phyloP scores from a whole-genome alignment of 2,888 invertebrate species.

The Ophion ventricosus region DNA sequence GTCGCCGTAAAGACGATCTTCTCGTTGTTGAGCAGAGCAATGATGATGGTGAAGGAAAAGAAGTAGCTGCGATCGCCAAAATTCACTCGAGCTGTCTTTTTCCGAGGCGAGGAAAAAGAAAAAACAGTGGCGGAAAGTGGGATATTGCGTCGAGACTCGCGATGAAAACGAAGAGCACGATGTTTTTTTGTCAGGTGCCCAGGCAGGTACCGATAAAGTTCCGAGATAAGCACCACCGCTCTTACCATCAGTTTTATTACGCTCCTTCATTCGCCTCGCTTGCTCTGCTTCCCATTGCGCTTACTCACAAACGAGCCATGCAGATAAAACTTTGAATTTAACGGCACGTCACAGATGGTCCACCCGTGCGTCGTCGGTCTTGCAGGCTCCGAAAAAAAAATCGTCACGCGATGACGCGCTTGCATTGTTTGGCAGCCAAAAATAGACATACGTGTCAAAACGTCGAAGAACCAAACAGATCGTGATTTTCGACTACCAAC shows the following conservation, averaged over 20 bases:
- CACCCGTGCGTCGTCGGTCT: conserved; percentile 40
- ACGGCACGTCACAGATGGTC: conserved; percentile 49
- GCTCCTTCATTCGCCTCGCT: conserved; percentile 49
- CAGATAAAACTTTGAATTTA: conserved; percentile 65
- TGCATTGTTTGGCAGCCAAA: conserved; percentile 42
- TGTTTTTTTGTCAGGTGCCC: conserved; percentile 78
- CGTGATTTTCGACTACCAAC: not conserved
- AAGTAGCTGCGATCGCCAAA: conserved; percentile 3
- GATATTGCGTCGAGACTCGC: conserved; percentile 56
- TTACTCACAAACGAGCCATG: conserved; percentile 62
- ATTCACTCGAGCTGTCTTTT: conserved; percentile 22
- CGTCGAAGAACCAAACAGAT: not conserved
- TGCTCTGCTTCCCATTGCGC: conserved; percentile 54
- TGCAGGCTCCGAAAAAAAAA: conserved; percentile 49
- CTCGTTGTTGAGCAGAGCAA: conserved; percentile 42
- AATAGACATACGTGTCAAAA: conserved; percentile 13
- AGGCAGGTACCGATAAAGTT: conserved; percentile 79
- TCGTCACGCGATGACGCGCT: conserved; percentile 37
- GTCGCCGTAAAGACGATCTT: conserved; percentile 5
- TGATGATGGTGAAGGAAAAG: conserved; percentile 50
- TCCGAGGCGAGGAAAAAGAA: conserved; percentile 14
- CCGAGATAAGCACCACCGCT: conserved; percentile 77
- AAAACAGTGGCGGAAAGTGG: conserved; percentile 55
- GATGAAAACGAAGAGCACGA: conserved; percentile 65
- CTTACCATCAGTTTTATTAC: conserved; percentile 69